Evolutionary conservation across 2,888 invertebrate genomes (phyloP).

Genomic region (Anthoptus insignis): DNA sequence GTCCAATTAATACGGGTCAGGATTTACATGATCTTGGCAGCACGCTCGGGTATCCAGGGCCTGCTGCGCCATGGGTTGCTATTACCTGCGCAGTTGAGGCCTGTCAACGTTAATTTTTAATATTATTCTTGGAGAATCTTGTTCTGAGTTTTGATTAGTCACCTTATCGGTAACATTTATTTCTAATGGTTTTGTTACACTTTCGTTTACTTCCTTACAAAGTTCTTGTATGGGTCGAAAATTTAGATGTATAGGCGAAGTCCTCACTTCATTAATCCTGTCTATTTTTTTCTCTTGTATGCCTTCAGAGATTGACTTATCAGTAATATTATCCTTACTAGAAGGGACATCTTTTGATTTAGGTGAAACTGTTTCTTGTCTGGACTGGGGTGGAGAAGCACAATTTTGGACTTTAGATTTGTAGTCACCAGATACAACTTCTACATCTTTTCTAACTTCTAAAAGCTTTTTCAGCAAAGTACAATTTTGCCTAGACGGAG

Average conservation of each 20-base stretch:
- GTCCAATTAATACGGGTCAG: too few relatives aligned
- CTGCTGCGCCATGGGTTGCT: too few relatives aligned
- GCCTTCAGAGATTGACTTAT: conserved; percentile 49
- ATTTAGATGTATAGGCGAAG: conserved; percentile 53
- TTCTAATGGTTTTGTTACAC: conserved; percentile 79
- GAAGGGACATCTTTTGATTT: conserved; percentile 51
- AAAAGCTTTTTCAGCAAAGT: conserved; percentile 77
- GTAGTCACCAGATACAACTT: conserved; percentile 35
- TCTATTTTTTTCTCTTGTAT: conserved; percentile 53
- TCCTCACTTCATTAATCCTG: conserved; percentile 53
- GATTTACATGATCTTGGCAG: too few relatives aligned
- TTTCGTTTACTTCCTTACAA: conserved; percentile 64
- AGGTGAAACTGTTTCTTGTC: conserved; percentile 33
- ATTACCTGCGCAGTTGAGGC: too few relatives aligned
- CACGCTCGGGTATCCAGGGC: too few relatives aligned
- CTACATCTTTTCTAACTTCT: conserved; percentile 67
- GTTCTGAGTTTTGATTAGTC: too few relatives aligned
- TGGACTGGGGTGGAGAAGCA: conserved; percentile 36
- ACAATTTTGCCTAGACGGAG: conserved; percentile 69
- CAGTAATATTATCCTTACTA: conserved; percentile 47
- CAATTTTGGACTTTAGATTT: conserved; percentile 43
- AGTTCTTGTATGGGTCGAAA: conserved; percentile 60
- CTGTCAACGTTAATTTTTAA: too few relatives aligned
- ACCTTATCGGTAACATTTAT: conserved; percentile 76
- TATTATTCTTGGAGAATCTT: too few relatives aligned